These are phyloP conservation scores for Hemiprocne comata DNA, from an alignment of 2,113 vertebrate genomes.

Conservation along the genomic window DNA sequence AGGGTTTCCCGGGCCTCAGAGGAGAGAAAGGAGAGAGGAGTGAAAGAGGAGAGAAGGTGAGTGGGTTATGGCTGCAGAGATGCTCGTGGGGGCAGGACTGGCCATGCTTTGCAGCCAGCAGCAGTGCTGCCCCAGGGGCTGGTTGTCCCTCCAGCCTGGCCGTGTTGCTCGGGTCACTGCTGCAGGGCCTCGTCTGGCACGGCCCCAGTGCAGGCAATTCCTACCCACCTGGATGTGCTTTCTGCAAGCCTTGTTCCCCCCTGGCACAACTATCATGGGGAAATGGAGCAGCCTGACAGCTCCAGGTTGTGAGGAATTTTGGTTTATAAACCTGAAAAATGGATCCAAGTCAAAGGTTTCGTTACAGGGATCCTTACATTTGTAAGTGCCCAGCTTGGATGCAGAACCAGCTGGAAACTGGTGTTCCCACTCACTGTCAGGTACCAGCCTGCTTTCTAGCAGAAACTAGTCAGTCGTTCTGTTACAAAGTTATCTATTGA, in stretches of 20 bases:
- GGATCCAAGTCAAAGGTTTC: neutral
- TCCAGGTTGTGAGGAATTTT: neutral
- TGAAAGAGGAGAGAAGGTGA: slow-evolving; percentile 91
- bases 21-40: slow-evolving; percentile 92
- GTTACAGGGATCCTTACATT: neutral
- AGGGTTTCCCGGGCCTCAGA: slow-evolving; percentile 92
- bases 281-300: neutral
- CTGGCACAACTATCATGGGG: neutral
- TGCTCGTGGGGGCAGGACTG: neutral
- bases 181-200: neutral
- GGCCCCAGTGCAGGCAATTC: neutral
- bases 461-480: neutral
- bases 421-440: neutral
- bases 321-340: neutral
- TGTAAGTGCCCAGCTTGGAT: neutral
- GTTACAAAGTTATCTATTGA: neutral
- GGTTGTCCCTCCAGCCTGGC: neutral
- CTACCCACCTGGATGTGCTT: neutral
- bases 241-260: neutral
- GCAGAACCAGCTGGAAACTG: neutral
- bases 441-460: neutral
- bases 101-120: neutral
- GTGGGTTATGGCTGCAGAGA: neutral
- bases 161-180: neutral
- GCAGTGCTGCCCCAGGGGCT: neutral